These are phyloP conservation scores for Forbesichthys papilliferus DNA, from an alignment of 2,113 vertebrate genomes.

Conservation along the genomic window DNA sequence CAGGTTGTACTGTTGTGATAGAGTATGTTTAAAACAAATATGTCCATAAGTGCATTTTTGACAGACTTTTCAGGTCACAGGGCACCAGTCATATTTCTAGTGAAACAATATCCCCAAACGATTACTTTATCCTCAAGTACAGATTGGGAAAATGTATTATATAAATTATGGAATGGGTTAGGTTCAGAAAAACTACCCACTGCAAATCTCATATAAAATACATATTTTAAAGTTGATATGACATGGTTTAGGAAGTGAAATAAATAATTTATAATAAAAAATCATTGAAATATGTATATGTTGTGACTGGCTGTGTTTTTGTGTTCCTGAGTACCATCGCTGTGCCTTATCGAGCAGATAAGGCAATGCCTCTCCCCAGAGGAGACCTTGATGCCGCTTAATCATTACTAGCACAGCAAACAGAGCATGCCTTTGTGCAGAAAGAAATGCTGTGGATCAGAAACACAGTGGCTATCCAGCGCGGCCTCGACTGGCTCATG, in stretches of 20 bases:
- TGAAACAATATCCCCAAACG: no score
- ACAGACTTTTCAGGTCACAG: neutral
- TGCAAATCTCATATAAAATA: no score
- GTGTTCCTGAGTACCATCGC: conserved; percentile 2
- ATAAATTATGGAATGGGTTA: no score
- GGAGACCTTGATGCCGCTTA: conserved; percentile 29
- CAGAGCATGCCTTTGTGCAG: neutral
- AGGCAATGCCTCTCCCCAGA: conserved; percentile 35
- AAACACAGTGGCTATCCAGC: conserved; percentile 10
- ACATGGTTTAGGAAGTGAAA: no score
- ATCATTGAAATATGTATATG: neutral
- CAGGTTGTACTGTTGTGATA: neutral
- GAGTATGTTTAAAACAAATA: neutral
- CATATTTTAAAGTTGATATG: no score
- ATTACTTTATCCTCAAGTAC: no score
- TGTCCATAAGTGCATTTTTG: neutral
- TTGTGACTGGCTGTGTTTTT: neutral
- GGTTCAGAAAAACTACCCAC: neutral
- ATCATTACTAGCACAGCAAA: conserved; percentile 54
- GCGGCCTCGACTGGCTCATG: neutral
- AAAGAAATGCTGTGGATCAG: neutral
- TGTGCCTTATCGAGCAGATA: conserved; percentile 50
- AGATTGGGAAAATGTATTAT: no score
- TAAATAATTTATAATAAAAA: no score
- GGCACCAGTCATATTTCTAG: no score